phyloP scores from a whole-genome alignment of 2,113 vertebrate genomes.

The Pyxicephalus adspersus region DNA sequence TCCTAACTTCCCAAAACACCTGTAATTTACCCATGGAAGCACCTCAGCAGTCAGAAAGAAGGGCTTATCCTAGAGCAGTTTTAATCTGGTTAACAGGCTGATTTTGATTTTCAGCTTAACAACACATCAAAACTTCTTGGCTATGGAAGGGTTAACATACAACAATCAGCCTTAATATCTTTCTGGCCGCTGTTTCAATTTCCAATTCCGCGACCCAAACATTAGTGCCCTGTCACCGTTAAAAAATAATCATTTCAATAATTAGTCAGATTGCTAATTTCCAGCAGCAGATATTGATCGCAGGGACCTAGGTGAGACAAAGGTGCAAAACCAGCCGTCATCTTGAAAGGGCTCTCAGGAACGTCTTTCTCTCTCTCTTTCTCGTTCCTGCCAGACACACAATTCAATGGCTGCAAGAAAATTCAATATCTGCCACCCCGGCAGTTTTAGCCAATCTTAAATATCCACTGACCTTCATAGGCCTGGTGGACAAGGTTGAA shows the following conservation, averaged over 20 bases:
- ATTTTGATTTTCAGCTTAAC: too few species aligned
- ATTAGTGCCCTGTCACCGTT: conserved; percentile 48
- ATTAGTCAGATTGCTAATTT: conserved; percentile 58
- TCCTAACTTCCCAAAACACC: too few species aligned
- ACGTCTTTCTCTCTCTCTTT: neutral
- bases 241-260: conserved; percentile 54
- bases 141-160: conserved; percentile 8
- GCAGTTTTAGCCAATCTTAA: neutral
- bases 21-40: too few species aligned
- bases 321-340: conserved; percentile 48
- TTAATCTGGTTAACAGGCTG: too few species aligned
- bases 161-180: conserved; percentile 31
- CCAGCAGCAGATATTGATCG: conserved; percentile 59
- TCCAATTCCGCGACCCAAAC: conserved; percentile 9
- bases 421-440: conserved; percentile 27
- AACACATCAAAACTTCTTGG: too few species aligned
- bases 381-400: conserved; percentile 29
- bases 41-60: too few species aligned
- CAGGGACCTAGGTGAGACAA: conserved; percentile 50
- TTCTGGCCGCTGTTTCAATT: conserved; percentile 8
- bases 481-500: conserved; percentile 97
- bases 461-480: conserved; percentile 86
- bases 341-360: conserved; percentile 43
- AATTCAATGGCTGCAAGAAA: conserved; percentile 57
- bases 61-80: too few species aligned